Evolutionary conservation across 2,797 vertebrate genomes (phyloP).

Genomic region (Myotis vivesi): DNA sequence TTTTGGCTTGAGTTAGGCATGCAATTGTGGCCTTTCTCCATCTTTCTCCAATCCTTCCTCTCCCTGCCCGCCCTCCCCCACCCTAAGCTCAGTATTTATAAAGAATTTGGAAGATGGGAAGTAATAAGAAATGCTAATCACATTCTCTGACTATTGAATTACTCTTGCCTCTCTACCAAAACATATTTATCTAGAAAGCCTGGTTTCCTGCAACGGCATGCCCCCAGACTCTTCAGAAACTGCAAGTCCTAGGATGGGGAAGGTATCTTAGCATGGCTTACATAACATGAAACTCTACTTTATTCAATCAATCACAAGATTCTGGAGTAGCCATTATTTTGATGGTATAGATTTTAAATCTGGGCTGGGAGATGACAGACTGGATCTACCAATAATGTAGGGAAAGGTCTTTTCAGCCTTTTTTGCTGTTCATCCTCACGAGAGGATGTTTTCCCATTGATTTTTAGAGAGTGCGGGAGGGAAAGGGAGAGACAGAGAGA

Average conservation of each 20-base stretch:
- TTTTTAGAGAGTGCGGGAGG: no score
- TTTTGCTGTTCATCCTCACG: not conserved
- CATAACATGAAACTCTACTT: slow-evolving; percentile 11
- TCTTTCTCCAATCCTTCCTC: not conserved
- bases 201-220: not conserved
- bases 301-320: not conserved
- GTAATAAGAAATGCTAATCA: slow-evolving; percentile 38
- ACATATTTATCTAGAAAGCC: slow-evolving; percentile 26
- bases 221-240: not conserved
- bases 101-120: slow-evolving; percentile 45
- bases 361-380: not conserved
- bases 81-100: not conserved
- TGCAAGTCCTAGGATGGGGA: not conserved
- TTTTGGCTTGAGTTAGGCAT: slow-evolving; percentile 65
- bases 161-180: not conserved
- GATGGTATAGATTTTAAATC: not conserved
- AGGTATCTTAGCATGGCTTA: not conserved
- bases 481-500: no score
- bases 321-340: not conserved
- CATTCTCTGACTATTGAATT: not conserved
- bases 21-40: slow-evolving; percentile 56
- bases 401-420: not conserved
- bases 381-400: not conserved
- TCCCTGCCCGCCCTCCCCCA: not conserved
- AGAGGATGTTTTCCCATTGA: no score